Percentiles rank a stretch among this genome's conserved stretches.
Evolutionary conservation across 2,113 vertebrate genomes (phyloP).

Genomic region (Dolichallabes microphthalmus): DNA sequence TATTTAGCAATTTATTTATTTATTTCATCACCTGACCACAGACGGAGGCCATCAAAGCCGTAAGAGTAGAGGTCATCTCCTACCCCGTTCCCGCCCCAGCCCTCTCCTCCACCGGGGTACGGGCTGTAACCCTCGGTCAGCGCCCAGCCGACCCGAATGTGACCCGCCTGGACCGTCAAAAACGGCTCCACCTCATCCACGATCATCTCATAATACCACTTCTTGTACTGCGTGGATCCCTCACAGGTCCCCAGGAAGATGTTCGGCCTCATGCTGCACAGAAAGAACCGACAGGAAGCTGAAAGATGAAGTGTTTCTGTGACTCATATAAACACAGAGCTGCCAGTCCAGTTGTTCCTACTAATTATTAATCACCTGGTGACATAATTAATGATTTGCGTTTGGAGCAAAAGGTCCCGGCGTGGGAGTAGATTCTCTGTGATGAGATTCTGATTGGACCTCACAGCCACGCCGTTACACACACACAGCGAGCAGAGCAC

Average conservation of each 20-base stretch:
- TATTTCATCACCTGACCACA: conserved; percentile 85
- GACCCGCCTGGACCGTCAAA: conserved; percentile 79
- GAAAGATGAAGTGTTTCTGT: background rate
- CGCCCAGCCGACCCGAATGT: conserved; percentile 89
- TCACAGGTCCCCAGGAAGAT: conserved; percentile 89
- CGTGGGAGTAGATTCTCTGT: conserved; percentile 91
- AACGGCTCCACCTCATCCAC: conserved; percentile 85
- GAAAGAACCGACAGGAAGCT: conserved; percentile 11
- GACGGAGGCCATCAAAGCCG: conserved; percentile 83
- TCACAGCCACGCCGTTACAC: conserved; percentile 89
- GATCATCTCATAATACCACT: conserved; percentile 92
- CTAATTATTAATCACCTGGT: conserved; percentile 74
- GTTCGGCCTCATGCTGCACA: conserved; percentile 87
- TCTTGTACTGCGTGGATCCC: conserved; percentile 85
- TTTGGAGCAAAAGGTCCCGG: conserved; percentile 87
- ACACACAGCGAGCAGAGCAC: conserved; percentile 91
- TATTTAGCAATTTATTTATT: background rate
- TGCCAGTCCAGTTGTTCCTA: background rate
- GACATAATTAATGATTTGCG: conserved; percentile 87
- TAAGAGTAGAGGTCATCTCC: conserved; percentile 92
- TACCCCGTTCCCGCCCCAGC: conserved; percentile 88
- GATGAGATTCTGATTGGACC: conserved; percentile 94
- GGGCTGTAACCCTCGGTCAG: conserved; percentile 88
- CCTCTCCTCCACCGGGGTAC: conserved; percentile 89
- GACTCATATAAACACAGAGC: background rate